A percentile compares a stretch with the other conserved stretches of the same genome.
Conservation (phyloP, 2,797 vertebrate genomes). For the Nyctalus aviator region DNA sequence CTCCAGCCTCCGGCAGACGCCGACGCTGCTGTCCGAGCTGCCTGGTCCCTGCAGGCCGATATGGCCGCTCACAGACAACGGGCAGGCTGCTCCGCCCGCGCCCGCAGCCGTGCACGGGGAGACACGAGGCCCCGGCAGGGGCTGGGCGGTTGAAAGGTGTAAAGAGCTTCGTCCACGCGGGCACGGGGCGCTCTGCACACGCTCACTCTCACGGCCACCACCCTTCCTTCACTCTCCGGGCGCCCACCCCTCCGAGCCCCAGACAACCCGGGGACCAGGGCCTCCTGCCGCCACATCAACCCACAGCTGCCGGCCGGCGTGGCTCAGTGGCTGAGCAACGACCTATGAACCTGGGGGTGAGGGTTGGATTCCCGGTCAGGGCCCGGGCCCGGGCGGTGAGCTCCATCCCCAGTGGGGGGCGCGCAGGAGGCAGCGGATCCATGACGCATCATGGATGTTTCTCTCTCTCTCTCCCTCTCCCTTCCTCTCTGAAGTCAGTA, state of each 20-base stretch:
- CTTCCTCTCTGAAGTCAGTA: too few relatives aligned
- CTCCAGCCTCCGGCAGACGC: accelerated
- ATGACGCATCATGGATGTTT: too few relatives aligned
- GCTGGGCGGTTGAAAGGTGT: accelerated
- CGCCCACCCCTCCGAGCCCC: accelerated
- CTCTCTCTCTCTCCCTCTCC: too few relatives aligned
- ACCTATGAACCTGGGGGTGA: too few relatives aligned
- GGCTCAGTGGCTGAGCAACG: too few relatives aligned
- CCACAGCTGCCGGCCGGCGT: not conserved
- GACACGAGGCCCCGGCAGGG: accelerated
- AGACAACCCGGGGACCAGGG: too few relatives aligned
- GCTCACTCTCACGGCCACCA: accelerated
- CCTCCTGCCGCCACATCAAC: not conserved
- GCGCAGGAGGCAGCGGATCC: too few relatives aligned
- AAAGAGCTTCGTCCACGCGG: not conserved
- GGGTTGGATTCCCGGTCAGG: too few relatives aligned
- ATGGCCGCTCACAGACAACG: accelerated
- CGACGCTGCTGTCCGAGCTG: accelerated
- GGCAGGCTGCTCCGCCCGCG: accelerated
- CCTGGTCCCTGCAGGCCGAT: accelerated
- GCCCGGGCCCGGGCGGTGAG: too few relatives aligned
- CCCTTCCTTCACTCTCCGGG: not conserved
- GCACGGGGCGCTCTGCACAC: accelerated
- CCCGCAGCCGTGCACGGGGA: not conserved
- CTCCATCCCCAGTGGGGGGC: too few relatives aligned